phyloP scores from a whole-genome alignment of 2,113 vertebrate species.

The Canis aureus region DNA sequence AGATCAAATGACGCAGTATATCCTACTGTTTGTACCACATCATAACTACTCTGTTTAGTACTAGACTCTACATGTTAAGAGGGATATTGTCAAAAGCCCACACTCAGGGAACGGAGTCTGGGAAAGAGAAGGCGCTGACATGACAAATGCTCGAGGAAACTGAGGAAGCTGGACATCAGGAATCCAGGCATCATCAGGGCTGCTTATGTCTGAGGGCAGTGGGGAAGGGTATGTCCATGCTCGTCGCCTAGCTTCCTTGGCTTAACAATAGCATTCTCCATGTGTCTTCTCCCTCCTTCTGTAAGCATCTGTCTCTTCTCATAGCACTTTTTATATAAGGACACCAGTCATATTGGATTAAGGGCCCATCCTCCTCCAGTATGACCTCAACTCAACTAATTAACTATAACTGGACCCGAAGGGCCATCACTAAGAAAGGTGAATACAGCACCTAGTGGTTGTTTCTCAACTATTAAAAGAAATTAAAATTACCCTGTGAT shows the following conservation, averaged over 20 bases:
- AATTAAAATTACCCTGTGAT: neutral
- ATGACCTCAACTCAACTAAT: neutral
- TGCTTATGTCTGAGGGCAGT: neutral
- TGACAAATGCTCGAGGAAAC: neutral
- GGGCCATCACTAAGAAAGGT: neutral
- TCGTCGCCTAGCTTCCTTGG: neutral
- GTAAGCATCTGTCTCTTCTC: neutral
- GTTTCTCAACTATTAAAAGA: conserved; percentile 11
- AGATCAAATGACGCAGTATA: neutral
- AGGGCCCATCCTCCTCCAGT: neutral
- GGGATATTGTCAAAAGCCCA: neutral
- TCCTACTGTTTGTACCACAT: neutral
- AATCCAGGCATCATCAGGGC: neutral
- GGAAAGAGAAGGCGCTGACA: neutral
- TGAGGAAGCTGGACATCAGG: neutral
- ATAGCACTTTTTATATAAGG: neutral
- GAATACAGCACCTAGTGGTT: neutral
- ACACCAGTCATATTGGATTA: neutral
- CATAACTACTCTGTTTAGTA: neutral
- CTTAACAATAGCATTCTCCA: neutral
- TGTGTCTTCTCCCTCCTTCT: neutral
- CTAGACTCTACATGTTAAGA: neutral
- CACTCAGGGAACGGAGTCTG: neutral
- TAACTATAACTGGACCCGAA: neutral
- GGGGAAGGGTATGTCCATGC: neutral